phyloP scores from a whole-genome alignment of 1,140 invertebrate genomes.

The Gyrodactylus bullatarudis region DNA sequence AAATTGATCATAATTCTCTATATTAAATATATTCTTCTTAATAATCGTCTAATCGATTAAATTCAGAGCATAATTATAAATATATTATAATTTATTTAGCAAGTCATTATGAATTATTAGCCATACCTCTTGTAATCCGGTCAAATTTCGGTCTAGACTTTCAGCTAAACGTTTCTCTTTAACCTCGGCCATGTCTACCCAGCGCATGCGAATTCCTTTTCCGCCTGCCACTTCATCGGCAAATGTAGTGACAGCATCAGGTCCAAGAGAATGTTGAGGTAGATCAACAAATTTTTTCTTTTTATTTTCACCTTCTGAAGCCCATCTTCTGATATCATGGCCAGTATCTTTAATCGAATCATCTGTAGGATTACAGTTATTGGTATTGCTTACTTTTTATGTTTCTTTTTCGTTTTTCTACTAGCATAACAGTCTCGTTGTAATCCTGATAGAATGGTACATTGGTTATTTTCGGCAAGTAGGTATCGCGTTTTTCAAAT shows the following conservation, averaged over 20 bases:
- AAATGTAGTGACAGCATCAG: neutral
- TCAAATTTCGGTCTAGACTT: neutral
- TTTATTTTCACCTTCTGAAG: neutral
- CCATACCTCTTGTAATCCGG: neutral
- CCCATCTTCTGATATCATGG: neutral
- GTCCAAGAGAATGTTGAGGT: neutral
- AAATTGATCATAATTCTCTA: too few species aligned
- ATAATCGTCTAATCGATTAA: too few species aligned
- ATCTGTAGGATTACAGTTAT: neutral
- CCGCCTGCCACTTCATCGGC: neutral
- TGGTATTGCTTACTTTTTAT: neutral
- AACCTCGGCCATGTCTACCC: neutral
- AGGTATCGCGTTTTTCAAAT: neutral
- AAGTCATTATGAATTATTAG: too few species aligned
- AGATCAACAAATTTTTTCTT: neutral
- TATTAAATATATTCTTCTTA: too few species aligned
- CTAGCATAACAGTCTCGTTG: neutral
- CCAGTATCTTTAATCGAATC: neutral
- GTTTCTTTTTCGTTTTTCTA: neutral
- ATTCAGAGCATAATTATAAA: too few species aligned
- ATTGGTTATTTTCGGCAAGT: neutral
- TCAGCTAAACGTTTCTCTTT: neutral
- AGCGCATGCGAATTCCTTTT: neutral
- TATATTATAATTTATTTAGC: too few species aligned
- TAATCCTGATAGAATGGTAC: neutral